A percentile compares a stretch with the other conserved stretches of the same genome.
Conservation (phyloP, 2,797 vertebrate species). For the Ataeniobius toweri region DNA sequence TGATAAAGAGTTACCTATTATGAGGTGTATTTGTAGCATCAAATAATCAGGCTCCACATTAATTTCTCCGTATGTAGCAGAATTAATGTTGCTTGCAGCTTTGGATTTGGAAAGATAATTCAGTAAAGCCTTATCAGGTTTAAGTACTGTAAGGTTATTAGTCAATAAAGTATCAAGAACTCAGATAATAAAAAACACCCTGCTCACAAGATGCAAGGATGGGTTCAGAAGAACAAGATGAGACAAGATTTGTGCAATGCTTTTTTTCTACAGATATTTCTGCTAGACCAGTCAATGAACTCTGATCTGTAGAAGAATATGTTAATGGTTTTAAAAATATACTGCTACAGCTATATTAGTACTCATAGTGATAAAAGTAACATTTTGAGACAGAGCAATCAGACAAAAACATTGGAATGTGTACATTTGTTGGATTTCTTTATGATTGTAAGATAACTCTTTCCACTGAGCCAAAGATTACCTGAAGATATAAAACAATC, state of each 20-base stretch:
- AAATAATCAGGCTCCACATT: slow-evolving; percentile 2
- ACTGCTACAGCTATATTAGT: no score
- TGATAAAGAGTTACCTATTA: slow-evolving; percentile 20
- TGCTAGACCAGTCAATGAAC: no score
- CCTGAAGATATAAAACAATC: no score
- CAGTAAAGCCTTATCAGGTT: not conserved
- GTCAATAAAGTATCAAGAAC: not conserved
- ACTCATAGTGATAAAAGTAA: no score
- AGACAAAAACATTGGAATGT: no score
- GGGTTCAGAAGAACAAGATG: not conserved
- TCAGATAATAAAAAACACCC: not conserved
- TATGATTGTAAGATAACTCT: no score
- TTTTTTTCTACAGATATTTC: not conserved
- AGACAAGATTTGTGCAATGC: not conserved
- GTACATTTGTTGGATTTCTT: no score
- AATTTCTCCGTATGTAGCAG: slow-evolving; percentile 12
- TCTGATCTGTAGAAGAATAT: no score
- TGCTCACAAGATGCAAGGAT: not conserved
- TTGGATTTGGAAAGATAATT: slow-evolving; percentile 26
- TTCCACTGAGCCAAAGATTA: no score
- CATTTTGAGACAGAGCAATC: no score
- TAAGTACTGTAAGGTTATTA: slow-evolving; percentile 5
- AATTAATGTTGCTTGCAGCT: slow-evolving; percentile 22
- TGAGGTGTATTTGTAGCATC: slow-evolving; percentile 15
- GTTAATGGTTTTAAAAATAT: no score